Percentiles rank a stretch among this genome's conserved stretches.
These are phyloP conservation scores for Helobdella robusta DNA, from an alignment of 2,888 invertebrate species.

Conservation along the genomic window DNA sequence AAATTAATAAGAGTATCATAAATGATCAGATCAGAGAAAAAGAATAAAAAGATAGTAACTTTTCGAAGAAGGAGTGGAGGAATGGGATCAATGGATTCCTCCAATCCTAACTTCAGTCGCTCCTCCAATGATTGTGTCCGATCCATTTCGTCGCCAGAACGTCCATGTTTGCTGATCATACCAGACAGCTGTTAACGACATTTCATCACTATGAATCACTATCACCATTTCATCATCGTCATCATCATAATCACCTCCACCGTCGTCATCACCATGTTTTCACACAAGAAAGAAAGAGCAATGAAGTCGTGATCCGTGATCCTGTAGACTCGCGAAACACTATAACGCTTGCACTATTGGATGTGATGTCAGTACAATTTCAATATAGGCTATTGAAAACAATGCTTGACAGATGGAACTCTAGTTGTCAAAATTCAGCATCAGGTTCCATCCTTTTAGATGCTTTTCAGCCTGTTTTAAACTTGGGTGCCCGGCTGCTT, in stretches of 20 bases:
- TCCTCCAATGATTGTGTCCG: slow-evolving; percentile 48
- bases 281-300: neutral
- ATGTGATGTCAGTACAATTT: too few relatives aligned
- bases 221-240: too few relatives aligned
- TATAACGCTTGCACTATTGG: neutral
- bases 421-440: too few relatives aligned
- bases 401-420: too few relatives aligned
- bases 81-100: slow-evolving; percentile 62
- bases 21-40: too few relatives aligned
- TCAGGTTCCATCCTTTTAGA: too few relatives aligned
- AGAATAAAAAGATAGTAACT: too few relatives aligned
- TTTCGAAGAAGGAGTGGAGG: slow-evolving; percentile 71
- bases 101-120: slow-evolving; percentile 57
- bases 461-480: too few relatives aligned
- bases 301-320: neutral
- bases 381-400: too few relatives aligned
- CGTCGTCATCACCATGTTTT: neutral
- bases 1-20: too few relatives aligned
- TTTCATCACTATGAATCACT: neutral
- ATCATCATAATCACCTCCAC: neutral
- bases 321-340: neutral
- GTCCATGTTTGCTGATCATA: neutral
- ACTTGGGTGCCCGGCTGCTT: too few relatives aligned
- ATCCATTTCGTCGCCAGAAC: neutral
- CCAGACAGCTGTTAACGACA: neutral